A percentile compares a stretch with the other conserved stretches of the same genome.
phyloP scores from a whole-genome alignment of 2,797 vertebrate genomes.

The Semaprochilodus insignis region DNA sequence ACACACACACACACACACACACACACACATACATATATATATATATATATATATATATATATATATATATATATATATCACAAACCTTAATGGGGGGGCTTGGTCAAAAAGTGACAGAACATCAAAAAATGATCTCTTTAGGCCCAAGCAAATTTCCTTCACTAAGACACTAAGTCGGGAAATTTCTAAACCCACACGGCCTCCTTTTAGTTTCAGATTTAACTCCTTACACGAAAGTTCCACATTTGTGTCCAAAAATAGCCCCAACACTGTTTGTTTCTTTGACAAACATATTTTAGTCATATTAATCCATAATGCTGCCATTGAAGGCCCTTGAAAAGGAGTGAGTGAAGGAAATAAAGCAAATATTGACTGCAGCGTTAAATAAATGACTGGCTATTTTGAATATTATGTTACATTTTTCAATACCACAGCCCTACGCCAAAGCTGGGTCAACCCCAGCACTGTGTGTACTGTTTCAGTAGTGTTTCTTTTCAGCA shows the following conservation, averaged over 20 bases:
- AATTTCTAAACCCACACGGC: conserved; percentile 42
- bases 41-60: too few relatives aligned
- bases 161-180: conserved; percentile 29
- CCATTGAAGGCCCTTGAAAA: conserved; percentile 13
- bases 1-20: too few relatives aligned
- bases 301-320: neutral
- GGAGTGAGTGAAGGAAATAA: conserved; percentile 8
- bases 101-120: neutral
- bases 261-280: conserved; percentile 63
- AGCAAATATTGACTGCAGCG: conserved; percentile 26
- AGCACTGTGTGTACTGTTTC: neutral
- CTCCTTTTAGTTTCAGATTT: conserved; percentile 48
- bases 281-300: conserved; percentile 65
- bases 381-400: neutral
- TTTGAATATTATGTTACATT: conserved; percentile 9
- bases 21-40: too few relatives aligned
- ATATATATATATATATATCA: too few relatives aligned
- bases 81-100: neutral
- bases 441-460: neutral
- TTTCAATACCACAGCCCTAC: neutral
- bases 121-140: neutral
- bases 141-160: conserved; percentile 5
- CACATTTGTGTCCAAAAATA: conserved; percentile 68
- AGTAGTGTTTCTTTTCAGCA: conserved; percentile 1
- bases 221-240: conserved; percentile 60